phyloP scores from a whole-genome alignment of 1,140 invertebrate genomes.

The Mizuhopecten yessoensis region DNA sequence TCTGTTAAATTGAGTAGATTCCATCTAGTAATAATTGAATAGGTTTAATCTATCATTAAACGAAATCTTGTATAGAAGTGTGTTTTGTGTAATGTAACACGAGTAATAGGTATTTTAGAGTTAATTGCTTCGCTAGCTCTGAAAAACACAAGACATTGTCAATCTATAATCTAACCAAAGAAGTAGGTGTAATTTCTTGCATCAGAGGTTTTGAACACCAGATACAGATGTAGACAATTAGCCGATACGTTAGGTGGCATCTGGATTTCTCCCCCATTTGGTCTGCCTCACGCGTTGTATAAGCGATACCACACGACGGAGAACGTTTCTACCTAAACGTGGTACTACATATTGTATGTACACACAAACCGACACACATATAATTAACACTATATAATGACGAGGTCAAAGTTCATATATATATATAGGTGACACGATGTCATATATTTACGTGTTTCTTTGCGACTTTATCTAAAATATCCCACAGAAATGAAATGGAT shows the following conservation, averaged over 20 bases:
- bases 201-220: slow-evolving; percentile 26
- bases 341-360: background rate
- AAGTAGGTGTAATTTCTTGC: slow-evolving; percentile 38
- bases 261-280: background rate
- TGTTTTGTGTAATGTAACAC: slow-evolving; percentile 19
- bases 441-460: background rate
- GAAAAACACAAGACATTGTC: slow-evolving; percentile 38
- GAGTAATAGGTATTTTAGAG: background rate
- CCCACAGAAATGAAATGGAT: background rate
- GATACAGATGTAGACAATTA: background rate
- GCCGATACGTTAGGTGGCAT: slow-evolving; percentile 19
- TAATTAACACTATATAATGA: too few species aligned
- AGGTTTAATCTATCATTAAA: slow-evolving; percentile 4
- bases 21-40: slow-evolving; percentile 17
- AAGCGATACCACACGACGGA: background rate
- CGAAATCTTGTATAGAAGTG: background rate
- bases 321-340: background rate
- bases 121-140: background rate
- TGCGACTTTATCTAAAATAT: background rate
- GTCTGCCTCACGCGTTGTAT: background rate
- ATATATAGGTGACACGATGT: background rate
- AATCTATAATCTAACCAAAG: slow-evolving; percentile 29
- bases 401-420: too few species aligned
- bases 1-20: background rate
- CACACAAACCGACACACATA: background rate